phyloP scores from a whole-genome alignment of 2,888 invertebrate species.

The Xestia sexstrigata region DNA sequence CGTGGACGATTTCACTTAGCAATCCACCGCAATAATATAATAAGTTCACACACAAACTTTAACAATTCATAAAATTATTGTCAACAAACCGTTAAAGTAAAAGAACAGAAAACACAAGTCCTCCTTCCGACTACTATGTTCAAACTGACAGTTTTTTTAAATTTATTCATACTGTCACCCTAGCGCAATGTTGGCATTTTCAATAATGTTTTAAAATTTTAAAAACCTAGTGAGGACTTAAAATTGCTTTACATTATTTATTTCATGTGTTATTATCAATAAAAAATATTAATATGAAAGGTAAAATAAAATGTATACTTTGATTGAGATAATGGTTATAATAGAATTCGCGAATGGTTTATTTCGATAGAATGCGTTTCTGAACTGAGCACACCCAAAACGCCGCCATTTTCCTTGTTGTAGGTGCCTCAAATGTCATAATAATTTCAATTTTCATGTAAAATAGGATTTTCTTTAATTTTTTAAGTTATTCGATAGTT shows the following conservation, averaged over 20 bases:
- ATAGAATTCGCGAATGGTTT: not conserved
- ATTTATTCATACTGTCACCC: slow-evolving; percentile 67
- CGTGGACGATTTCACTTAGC: slow-evolving; percentile 73
- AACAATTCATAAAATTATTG: slow-evolving; percentile 74
- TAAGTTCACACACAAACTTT: slow-evolving; percentile 74
- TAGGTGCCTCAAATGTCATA: slow-evolving; percentile 91
- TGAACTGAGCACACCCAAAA: slow-evolving; percentile 68
- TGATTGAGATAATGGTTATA: not conserved
- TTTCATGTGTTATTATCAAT: not conserved
- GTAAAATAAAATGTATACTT: not conserved
- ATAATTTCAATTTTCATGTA: slow-evolving; percentile 87
- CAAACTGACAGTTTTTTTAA: slow-evolving; percentile 78
- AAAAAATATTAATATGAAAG: not conserved
- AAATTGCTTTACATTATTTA: not conserved
- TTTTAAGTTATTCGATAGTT: slow-evolving; percentile 82
- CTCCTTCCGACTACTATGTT: slow-evolving; percentile 73
- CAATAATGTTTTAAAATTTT: not conserved
- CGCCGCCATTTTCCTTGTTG: slow-evolving; percentile 90
- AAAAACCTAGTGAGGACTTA: accelerated
- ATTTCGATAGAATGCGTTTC: slow-evolving; percentile 40
- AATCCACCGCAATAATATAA: slow-evolving; percentile 74
- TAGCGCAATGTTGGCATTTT: slow-evolving; percentile 41
- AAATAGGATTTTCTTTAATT: slow-evolving; percentile 86
- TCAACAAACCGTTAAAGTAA: slow-evolving; percentile 88
- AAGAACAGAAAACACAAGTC: slow-evolving; percentile 74